Evolutionary conservation across 2,797 vertebrate genomes (phyloP), one percentile per base, ranked within the genome.

Genomic region (Molothrus ater): DNA sequence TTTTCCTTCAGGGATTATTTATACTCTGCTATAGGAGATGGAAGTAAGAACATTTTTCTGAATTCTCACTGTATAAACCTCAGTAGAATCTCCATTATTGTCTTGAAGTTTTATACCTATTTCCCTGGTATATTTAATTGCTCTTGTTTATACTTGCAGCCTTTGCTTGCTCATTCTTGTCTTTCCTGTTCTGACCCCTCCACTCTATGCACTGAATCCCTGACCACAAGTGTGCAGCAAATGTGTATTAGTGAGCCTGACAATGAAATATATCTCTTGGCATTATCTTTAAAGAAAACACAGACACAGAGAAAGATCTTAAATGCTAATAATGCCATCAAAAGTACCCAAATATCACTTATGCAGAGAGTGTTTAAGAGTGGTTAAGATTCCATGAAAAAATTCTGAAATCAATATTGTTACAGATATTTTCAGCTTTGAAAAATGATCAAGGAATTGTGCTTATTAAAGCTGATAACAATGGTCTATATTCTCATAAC

Each of bases 1-100:
- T 21, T 72, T 95, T 88, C 32, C 36, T 75, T 75, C 47, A 54
- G 78, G 32, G 38, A 69, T 79, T 90, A 71, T 79, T 93, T 93
- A 81, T 10, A 65, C 21, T 29, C 5, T 71, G 17, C 20, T 59
- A 8, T 36, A 75, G 65, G 31, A 74, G 34, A 40, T 1, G 6
- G 59, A 65, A 15, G 13, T 68, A 80, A 74, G 73, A 88, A 57
- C 3, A 34, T 86, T 56, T 48, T 20, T 26, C 65, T 95, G 45
- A 92, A 54, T 72, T 64, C 7, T 86, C 9, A 21, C 11, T 56
- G 12, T 43, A 50, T 63, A 85, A 89, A 75, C 17, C 10, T 70
- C 32, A 51, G 0, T 1, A 3, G 21, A 54, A 36, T 18, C 50
- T 86, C n/a, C 12, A 17, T 36, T 1, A 2, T 1, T 53, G 22